Conservation (phyloP, 2,797 vertebrate species). For the Cyclura pinguis region DNA sequence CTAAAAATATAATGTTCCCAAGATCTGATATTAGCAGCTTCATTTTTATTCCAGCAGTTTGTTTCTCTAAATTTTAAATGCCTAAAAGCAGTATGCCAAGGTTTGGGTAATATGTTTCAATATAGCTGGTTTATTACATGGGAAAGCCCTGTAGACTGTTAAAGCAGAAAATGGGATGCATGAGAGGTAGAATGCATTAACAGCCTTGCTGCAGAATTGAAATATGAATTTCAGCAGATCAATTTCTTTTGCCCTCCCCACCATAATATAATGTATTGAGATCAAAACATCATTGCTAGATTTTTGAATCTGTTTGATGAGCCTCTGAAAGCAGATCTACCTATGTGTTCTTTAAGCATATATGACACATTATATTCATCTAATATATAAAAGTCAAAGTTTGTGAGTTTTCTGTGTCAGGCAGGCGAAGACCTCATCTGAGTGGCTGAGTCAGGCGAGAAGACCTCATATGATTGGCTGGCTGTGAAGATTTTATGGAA, state of each 20-base stretch:
- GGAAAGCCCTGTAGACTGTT: background rate
- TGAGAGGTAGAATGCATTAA: background rate
- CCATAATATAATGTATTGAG: background rate
- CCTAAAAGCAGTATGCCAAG: background rate
- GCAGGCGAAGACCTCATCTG: no score
- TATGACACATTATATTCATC: no score
- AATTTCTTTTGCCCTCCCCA: background rate
- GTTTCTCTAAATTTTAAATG: slow-evolving; percentile 1
- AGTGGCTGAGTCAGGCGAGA: no score
- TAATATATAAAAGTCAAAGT: no score
- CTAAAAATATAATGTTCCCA: no score
- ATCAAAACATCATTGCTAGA: slow-evolving; percentile 3
- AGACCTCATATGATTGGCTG: no score
- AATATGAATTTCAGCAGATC: background rate
- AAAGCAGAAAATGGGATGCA: background rate
- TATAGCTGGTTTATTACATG: background rate
- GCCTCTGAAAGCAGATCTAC: background rate
- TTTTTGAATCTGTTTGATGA: background rate
- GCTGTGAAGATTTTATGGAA: no score
- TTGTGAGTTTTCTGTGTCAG: no score
- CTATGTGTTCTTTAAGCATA: background rate
- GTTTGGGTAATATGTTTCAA: background rate
- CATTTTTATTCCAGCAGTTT: background rate
- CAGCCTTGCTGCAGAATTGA: background rate
- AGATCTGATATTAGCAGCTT: background rate